These are phyloP conservation scores for Poecile atricapillus DNA, from an alignment of 2,113 vertebrate genomes.

Conservation along the genomic window DNA sequence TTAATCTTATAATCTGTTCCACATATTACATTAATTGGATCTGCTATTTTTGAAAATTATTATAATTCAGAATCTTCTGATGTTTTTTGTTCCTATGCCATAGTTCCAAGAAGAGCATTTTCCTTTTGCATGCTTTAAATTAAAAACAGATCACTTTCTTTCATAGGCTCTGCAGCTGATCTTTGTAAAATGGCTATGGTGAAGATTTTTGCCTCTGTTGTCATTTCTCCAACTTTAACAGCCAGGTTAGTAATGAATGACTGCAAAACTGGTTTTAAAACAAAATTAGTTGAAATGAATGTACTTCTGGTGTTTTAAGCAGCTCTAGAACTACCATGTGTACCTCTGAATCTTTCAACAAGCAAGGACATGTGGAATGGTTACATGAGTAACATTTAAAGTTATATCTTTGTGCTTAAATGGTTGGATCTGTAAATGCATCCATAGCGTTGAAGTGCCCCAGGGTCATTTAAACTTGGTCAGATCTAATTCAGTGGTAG, in stretches of 20 bases:
- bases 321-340: background rate
- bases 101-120: background rate
- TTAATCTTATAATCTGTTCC: background rate
- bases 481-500: conserved; percentile 7
- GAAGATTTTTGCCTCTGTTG: conserved; percentile 78
- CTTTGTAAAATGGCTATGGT: conserved; percentile 95
- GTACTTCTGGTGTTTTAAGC: background rate
- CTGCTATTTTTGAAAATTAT: background rate
- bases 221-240: conserved; percentile 72
- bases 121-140: background rate
- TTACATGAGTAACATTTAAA: background rate
- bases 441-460: background rate
- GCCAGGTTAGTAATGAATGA: conserved; percentile 79
- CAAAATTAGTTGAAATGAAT: background rate
- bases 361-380: background rate
- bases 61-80: background rate
- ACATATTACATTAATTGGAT: background rate
- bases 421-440: background rate
- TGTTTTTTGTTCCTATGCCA: background rate
- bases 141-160: background rate
- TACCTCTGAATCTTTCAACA: background rate
- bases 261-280: background rate
- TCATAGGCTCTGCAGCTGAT: conserved; percentile 87
- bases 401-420: background rate
- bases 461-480: background rate